phyloP scores from a whole-genome alignment of 2,888 invertebrate species.

The Carcina quercana region DNA sequence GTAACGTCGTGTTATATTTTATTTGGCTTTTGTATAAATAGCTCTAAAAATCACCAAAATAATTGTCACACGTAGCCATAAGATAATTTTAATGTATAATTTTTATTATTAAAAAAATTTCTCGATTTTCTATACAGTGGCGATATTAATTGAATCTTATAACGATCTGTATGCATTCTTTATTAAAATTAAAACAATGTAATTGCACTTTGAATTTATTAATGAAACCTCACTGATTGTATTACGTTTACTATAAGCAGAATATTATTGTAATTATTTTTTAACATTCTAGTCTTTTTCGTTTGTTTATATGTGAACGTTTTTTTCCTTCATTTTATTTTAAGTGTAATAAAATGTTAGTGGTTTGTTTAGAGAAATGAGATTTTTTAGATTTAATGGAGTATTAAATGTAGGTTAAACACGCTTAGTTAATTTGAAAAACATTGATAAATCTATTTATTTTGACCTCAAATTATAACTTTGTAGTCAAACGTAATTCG shows the following conservation, averaged over 20 bases:
- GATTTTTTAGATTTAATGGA: slow-evolving; percentile 22
- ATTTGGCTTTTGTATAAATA: too few species aligned
- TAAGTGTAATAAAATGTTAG: slow-evolving; percentile 19
- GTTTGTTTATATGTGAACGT: slow-evolving; percentile 43
- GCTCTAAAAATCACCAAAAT: too few species aligned
- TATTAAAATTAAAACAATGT: slow-evolving; percentile 7
- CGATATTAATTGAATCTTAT: too few species aligned
- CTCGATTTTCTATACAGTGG: too few species aligned
- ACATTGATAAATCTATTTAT: too few species aligned
- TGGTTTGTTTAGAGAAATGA: slow-evolving; percentile 24
- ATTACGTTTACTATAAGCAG: slow-evolving; percentile 24
- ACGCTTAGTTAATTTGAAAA: too few species aligned
- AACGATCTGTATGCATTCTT: slow-evolving; percentile 10
- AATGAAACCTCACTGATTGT: slow-evolving; percentile 27
- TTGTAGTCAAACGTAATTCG: too few species aligned
- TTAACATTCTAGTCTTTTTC: slow-evolving; percentile 68
- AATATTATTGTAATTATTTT: slow-evolving; percentile 32
- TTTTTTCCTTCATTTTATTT: slow-evolving; percentile 25
- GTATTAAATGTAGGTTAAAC: slow-evolving; percentile 14
- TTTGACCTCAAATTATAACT: too few species aligned
- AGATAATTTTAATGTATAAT: too few species aligned
- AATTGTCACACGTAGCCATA: too few species aligned
- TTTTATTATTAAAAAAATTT: too few species aligned
- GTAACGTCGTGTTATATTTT: too few species aligned
- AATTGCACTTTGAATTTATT: slow-evolving; percentile 1